Evolutionary conservation across 2,113 vertebrate species (phyloP), one percentile per base, ranked within the genome.

Genomic region (Danio rerio): DNA sequence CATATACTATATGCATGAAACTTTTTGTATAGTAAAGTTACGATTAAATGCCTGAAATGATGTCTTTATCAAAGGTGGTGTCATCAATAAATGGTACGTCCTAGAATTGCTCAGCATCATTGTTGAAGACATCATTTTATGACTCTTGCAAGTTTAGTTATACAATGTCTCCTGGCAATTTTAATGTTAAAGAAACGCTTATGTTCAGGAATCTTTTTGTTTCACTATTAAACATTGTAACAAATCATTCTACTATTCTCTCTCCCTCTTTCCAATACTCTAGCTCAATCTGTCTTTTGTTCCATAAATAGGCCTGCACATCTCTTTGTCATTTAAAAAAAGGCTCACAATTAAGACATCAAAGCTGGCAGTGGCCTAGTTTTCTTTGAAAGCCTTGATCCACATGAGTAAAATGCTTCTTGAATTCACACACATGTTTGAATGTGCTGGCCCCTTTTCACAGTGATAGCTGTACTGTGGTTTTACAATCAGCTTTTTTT

Each of bases 291-390:
- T 45, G 16, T 77, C 68, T 75, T 86, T 86, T 88, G 78, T 87
- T 92, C 87, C 85, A 85, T 88, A 88, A 88, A 87, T 90, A 90
- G 85, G 61, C 69, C 73, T 66, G 81, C 79, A 49, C 20, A 66
- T 90, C 89, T 88, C 85, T 80, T 79, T 87, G 81, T 78, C 80
- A 80, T 85, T 81, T 84, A 86, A 82, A 84, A 76, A 80, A 84
- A 77, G 80, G 55, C 47, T 70, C 62, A 81, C 78, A 94, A 92
- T 93, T 92, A 90, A 90, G 88, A 93, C 90, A 92, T 93, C 90
- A 94, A 93, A 93, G 92, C 89, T 74, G 82, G 62, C 86, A 69
- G 77, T 92, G 92, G 83, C 91, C 92, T 90, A 93, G 85, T 91
- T 93, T 93, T 84, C 20, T 69, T 90, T 87, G 83, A 55, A 83